Conservation (phyloP, 1,140 invertebrate species). For the Chironomus tepperi region DNA sequence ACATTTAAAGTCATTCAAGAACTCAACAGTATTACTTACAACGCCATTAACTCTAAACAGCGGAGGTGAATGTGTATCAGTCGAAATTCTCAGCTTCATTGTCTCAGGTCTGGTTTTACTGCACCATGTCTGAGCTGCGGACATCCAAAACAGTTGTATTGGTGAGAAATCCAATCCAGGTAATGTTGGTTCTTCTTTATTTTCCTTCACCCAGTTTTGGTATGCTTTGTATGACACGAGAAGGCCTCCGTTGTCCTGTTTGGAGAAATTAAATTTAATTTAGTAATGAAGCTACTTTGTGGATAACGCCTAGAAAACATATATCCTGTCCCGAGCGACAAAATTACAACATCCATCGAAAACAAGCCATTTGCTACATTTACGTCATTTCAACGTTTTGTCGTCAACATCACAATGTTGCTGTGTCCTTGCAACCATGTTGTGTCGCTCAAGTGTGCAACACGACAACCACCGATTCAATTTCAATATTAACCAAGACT, state of each 20-base stretch:
- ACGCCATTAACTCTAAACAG: constrained; percentile 51
- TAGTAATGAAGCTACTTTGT: neutral
- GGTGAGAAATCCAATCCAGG: constrained; percentile 41
- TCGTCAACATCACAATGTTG: too few species aligned
- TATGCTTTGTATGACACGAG: constrained; percentile 37
- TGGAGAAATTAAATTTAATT: neutral
- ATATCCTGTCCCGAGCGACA: too few species aligned
- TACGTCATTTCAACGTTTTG: too few species aligned
- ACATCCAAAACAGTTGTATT: constrained; percentile 76
- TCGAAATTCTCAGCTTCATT: constrained; percentile 50
- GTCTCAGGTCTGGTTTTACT: constrained; percentile 47
- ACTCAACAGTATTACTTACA: constrained; percentile 58
- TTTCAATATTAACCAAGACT: too few species aligned
- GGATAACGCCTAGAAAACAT: too few species aligned
- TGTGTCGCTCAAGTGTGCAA: too few species aligned
- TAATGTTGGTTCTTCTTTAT: constrained; percentile 30
- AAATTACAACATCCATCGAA: too few species aligned
- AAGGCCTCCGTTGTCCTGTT: constrained; percentile 42
- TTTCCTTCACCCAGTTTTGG: constrained; percentile 31
- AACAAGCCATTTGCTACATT: too few species aligned
- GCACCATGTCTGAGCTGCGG: constrained; percentile 43
- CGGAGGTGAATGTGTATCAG: constrained; percentile 44
- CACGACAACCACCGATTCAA: too few species aligned
- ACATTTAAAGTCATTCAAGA: constrained; percentile 74
- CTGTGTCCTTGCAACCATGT: too few species aligned